These are phyloP conservation scores for Euthynnus affinis DNA, from an alignment of 2,797 vertebrate genomes.

Conservation along the genomic window DNA sequence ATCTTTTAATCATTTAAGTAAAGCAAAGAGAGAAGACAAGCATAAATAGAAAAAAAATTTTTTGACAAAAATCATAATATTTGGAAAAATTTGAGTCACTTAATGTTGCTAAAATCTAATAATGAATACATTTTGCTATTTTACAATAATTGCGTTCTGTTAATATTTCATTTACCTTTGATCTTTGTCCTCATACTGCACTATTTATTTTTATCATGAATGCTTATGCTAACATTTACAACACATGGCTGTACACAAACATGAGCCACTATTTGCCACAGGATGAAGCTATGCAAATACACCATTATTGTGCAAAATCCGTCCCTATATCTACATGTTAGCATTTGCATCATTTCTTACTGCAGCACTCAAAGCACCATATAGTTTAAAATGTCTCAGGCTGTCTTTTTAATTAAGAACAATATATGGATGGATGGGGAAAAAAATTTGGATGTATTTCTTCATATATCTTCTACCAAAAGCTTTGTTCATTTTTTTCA, in stretches of 20 bases:
- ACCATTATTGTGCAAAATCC: background rate
- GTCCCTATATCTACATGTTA: background rate
- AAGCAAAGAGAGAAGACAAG: background rate
- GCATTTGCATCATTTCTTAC: background rate
- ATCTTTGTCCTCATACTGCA: background rate
- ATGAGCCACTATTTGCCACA: background rate
- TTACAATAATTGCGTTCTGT: background rate
- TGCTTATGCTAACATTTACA: background rate
- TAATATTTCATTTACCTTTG: background rate
- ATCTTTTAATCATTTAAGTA: background rate
- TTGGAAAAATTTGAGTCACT: background rate
- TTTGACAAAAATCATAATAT: background rate
- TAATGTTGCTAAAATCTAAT: background rate
- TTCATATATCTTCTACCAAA: slow-evolving; percentile 7
- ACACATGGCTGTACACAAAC: slow-evolving; percentile 15
- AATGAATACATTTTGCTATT: background rate
- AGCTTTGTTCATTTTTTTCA: background rate
- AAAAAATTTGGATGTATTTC: background rate
- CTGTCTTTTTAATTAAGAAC: slow-evolving; percentile 25
- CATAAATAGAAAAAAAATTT: background rate
- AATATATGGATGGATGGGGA: background rate
- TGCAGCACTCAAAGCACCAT: background rate
- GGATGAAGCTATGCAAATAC: background rate
- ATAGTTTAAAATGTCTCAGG: background rate
- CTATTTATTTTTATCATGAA: slow-evolving; percentile 15